Conservation (phyloP, 2,888 invertebrate species). For the Agriotes lineatus region DNA sequence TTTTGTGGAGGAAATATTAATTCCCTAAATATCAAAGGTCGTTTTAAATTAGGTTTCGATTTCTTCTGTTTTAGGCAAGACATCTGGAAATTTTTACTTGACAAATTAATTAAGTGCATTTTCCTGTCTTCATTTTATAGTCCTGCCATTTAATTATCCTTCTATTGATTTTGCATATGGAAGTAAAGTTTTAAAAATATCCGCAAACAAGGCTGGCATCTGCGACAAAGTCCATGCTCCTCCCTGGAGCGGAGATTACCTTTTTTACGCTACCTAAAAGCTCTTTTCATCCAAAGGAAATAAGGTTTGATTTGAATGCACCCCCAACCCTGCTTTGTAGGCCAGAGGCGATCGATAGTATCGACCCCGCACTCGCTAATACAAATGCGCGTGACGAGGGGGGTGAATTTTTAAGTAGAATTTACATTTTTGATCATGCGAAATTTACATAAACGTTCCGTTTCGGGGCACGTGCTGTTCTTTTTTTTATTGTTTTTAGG, state of each 20-base stretch:
- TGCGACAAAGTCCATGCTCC: constrained; percentile 7
- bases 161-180: background rate
- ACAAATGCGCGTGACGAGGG: constrained; percentile 56
- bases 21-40: too few relatives aligned
- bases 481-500: constrained; percentile 37
- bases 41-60: too few relatives aligned
- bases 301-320: constrained; percentile 20
- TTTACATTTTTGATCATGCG: constrained; percentile 52
- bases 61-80: too few relatives aligned
- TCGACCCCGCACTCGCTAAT: constrained; percentile 45
- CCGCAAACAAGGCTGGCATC: background rate
- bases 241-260: constrained; percentile 20
- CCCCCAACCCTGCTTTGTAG: background rate
- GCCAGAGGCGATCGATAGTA: constrained; percentile 43
- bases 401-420: constrained; percentile 55
- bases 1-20: too few relatives aligned
- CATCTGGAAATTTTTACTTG: too few relatives aligned
- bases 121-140: too few relatives aligned
- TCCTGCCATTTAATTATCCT: background rate
- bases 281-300: constrained; percentile 12
- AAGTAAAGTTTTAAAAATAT: background rate
- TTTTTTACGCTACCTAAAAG: constrained; percentile 9
- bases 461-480: constrained; percentile 49
- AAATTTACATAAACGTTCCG: constrained; percentile 58
- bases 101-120: too few relatives aligned